phyloP scores from a whole-genome alignment of 2,888 invertebrate genomes.

The Macroteleia sp. region DNA sequence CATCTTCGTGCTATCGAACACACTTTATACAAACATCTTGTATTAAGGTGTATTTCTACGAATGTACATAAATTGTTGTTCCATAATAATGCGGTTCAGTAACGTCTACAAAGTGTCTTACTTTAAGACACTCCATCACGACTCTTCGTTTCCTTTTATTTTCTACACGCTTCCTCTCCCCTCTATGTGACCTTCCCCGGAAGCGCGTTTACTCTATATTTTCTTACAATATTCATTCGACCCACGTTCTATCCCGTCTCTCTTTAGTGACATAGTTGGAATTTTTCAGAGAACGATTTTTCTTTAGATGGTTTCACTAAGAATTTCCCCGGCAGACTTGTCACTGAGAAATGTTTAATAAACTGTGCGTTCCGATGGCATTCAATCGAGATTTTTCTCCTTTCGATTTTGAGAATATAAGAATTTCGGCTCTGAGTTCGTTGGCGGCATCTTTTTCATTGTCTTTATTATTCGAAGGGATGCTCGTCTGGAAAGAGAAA shows the following conservation, averaged over 20 bases:
- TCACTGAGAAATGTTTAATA: conserved; percentile 66
- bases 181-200: neutral
- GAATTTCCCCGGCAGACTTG: conserved; percentile 56
- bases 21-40: conserved; percentile 31
- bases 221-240: conserved; percentile 65
- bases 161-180: conserved; percentile 2
- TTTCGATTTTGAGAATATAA: conserved; percentile 29
- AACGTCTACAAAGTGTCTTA: conserved; percentile 42
- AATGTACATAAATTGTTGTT: conserved; percentile 21
- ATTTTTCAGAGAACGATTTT: conserved; percentile 63
- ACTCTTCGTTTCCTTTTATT: conserved; percentile 31
- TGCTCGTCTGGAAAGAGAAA: neutral
- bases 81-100: conserved; percentile 34
- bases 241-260: conserved; percentile 58
- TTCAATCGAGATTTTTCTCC: conserved; percentile 60
- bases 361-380: conserved; percentile 60
- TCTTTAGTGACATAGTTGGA: conserved; percentile 61
- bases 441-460: conserved; percentile 8
- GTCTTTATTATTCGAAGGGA: conserved; percentile 34
- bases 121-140: conserved; percentile 43
- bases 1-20: conserved; percentile 18
- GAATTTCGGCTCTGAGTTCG: conserved; percentile 29
- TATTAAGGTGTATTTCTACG: conserved; percentile 24
- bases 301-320: conserved; percentile 59
- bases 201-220: conserved; percentile 42